These are phyloP conservation scores for Cotesia glomerata DNA, from an alignment of 1,140 invertebrate species.

Conservation along the genomic window DNA sequence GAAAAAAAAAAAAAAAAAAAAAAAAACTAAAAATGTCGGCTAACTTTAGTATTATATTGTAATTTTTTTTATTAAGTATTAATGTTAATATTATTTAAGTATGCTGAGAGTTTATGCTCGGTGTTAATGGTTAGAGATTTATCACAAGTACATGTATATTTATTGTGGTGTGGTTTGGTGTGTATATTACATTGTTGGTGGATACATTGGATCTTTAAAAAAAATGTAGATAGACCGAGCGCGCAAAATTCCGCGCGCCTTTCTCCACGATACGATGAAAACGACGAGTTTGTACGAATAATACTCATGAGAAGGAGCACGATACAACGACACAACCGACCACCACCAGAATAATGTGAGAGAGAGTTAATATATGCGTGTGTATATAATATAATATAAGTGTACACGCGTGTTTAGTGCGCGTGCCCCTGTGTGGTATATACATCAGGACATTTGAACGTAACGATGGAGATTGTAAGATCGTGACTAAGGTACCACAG, in stretches of 20 bases:
- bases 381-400: not conserved
- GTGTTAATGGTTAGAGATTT: too few relatives aligned
- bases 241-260: slow-evolving; percentile 21
- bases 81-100: too few relatives aligned
- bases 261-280: not conserved
- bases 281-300: not conserved
- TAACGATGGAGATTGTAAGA: not conserved
- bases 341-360: not conserved
- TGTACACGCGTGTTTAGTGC: slow-evolving; percentile 17
- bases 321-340: not conserved
- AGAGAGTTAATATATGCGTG: not conserved
- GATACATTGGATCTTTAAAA: not conserved
- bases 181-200: not conserved
- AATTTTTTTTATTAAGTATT: too few relatives aligned
- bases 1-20: too few relatives aligned
- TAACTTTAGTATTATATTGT: too few relatives aligned
- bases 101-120: too few relatives aligned
- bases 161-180: not conserved
- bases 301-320: not conserved
- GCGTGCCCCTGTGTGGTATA: slow-evolving; percentile 12
- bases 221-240: not conserved
- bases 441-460: slow-evolving; percentile 6
- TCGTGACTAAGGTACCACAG: slow-evolving; percentile 2
- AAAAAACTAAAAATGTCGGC: too few relatives aligned
- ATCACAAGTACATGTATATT: not conserved